A percentile compares a stretch with the other conserved stretches of the same genome.
Evolutionary conservation across 2,113 vertebrate genomes (phyloP).

Genomic region (Hippocampus comes): DNA sequence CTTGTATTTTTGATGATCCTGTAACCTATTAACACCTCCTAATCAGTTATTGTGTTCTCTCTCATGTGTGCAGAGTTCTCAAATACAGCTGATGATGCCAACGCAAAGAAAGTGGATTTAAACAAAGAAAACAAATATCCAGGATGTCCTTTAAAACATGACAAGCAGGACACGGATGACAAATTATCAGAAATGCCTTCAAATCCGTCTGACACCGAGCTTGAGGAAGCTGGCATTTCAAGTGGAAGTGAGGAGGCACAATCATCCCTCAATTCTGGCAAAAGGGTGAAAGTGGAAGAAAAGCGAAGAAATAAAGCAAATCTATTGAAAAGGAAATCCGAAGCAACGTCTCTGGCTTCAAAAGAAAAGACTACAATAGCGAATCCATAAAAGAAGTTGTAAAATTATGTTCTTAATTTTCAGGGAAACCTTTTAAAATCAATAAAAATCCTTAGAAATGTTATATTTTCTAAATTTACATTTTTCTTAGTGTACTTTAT

Average conservation of each 20-base stretch:
- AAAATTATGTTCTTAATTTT: too few relatives aligned
- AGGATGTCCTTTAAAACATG: constrained; percentile 58
- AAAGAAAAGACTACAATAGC: constrained; percentile 26
- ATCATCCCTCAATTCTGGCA: constrained; percentile 41
- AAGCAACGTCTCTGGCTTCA: constrained; percentile 22
- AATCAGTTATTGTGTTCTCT: neutral
- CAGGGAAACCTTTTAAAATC: too few relatives aligned
- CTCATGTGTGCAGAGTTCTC: constrained; percentile 60
- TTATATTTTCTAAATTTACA: too few relatives aligned
- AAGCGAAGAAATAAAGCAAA: constrained; percentile 44
- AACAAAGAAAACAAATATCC: constrained; percentile 95
- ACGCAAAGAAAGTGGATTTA: constrained; percentile 70
- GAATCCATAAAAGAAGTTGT: too few relatives aligned
- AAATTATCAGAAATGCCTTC: constrained; percentile 20
- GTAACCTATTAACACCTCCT: neutral
- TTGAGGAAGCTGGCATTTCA: constrained; percentile 92
- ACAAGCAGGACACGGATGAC: constrained; percentile 33
- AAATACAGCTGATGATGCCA: constrained; percentile 29
- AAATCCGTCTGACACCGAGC: constrained; percentile 61
- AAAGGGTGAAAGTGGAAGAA: constrained; percentile 44
- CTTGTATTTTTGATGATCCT: neutral
- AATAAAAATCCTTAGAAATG: too few relatives aligned
- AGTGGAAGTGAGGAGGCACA: constrained; percentile 78
- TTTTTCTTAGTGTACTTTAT: too few relatives aligned
- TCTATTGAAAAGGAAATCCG: constrained; percentile 31